Conservation (phyloP, 1,140 invertebrate species). For the Anastatus disparis region DNA sequence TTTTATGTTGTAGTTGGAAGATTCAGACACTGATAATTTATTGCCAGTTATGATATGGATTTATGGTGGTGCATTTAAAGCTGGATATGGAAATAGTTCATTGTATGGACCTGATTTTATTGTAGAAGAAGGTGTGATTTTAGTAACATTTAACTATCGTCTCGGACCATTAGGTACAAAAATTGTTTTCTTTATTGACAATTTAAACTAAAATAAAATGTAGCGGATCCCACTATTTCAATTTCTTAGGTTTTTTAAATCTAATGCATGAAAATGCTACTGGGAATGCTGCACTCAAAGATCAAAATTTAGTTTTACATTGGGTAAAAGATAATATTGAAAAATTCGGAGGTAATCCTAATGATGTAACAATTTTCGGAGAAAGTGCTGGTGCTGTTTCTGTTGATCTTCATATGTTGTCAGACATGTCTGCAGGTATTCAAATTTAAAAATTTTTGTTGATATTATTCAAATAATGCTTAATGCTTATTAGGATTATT, state of each 20-base stretch:
- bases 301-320: constrained; percentile 60
- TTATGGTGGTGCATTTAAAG: constrained; percentile 47
- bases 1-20: no score
- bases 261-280: no score
- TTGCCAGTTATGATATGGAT: constrained; percentile 46
- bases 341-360: constrained; percentile 50
- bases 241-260: constrained; percentile 69
- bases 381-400: constrained; percentile 68
- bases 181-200: no score
- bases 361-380: constrained; percentile 67
- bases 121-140: constrained; percentile 68
- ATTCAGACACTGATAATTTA: no score
- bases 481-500: constrained; percentile 60
- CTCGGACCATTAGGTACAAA: constrained; percentile 65
- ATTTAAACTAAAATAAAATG: no score
- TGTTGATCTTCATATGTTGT: constrained; percentile 65
- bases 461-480: neutral
- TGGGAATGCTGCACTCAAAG: no score
- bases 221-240: no score
- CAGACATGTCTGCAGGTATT: constrained; percentile 61
- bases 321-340: constrained; percentile 65
- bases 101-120: constrained; percentile 66
- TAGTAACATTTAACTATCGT: constrained; percentile 72
- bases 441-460: neutral
- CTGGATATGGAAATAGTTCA: constrained; percentile 56